Conservation (phyloP, 2,888 invertebrate species). For the Chrysotoxum bicinctum region DNA sequence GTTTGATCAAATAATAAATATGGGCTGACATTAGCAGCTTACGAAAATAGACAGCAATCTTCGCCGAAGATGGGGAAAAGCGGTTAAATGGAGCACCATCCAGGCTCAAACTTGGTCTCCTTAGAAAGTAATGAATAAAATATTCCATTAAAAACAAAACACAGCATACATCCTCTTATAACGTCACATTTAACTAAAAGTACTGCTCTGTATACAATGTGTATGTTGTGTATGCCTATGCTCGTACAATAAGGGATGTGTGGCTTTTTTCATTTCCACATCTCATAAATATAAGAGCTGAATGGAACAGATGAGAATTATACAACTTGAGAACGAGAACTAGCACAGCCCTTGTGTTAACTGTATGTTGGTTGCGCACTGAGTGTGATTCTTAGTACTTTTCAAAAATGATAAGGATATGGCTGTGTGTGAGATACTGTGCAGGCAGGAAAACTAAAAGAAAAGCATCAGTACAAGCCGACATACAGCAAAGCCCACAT, state of each 20-base stretch:
- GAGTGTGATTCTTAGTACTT: slow-evolving; percentile 39
- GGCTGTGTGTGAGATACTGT: neutral
- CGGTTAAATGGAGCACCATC: slow-evolving; percentile 3
- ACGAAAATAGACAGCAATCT: neutral
- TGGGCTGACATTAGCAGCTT: slow-evolving; percentile 1
- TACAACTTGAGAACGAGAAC: slow-evolving; percentile 49
- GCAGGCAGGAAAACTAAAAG: neutral
- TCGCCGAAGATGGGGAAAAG: neutral
- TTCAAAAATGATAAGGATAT: slow-evolving; percentile 35
- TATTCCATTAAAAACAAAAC: slow-evolving; percentile 22
- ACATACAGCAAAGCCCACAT: neutral
- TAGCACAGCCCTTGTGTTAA: slow-evolving; percentile 44
- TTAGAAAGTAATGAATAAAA: slow-evolving; percentile 64
- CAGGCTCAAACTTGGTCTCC: neutral
- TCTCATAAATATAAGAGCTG: slow-evolving; percentile 63
- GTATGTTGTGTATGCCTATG: neutral
- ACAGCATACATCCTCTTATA: slow-evolving; percentile 20
- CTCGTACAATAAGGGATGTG: slow-evolving; percentile 15
- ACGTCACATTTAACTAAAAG: slow-evolving; percentile 19
- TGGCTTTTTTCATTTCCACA: slow-evolving; percentile 66
- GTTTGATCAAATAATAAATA: neutral
- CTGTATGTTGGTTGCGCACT: slow-evolving; percentile 1
- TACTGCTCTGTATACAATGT: neutral
- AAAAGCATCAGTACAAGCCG: neutral
- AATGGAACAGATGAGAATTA: slow-evolving; percentile 44